Percentiles rank a stretch among this genome's conserved stretches.
Conservation (phyloP, 1,140 invertebrate genomes). For the Leptopilina clavipes region DNA sequence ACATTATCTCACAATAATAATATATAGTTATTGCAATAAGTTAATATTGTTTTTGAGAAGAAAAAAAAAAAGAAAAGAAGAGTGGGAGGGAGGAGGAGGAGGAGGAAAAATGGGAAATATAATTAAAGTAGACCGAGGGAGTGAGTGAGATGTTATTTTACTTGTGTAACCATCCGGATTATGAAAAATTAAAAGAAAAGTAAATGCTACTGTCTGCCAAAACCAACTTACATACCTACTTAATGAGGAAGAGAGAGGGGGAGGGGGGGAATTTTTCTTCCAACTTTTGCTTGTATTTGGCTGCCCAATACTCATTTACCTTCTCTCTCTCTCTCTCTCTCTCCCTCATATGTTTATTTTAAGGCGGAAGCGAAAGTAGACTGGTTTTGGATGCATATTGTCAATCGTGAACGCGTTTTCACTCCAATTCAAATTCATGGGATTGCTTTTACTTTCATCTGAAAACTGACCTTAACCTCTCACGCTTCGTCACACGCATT, state of each 20-base stretch:
- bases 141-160: conserved; percentile 29
- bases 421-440: conserved; percentile 15
- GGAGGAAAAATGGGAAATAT: neutral
- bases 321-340: no score
- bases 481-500: neutral
- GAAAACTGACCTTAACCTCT: conserved; percentile 16
- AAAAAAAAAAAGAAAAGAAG: no score
- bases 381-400: conserved; percentile 31
- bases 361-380: conserved; percentile 33
- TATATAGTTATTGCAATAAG: neutral
- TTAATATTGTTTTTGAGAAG: neutral
- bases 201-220: conserved; percentile 30
- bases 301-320: no score
- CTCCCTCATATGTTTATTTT: conserved; percentile 28
- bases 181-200: conserved; percentile 30
- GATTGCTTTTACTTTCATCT: neutral
- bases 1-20: conserved; percentile 5
- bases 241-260: no score
- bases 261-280: neutral
- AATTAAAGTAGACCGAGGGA: neutral
- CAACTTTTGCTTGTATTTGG: neutral
- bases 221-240: neutral
- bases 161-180: conserved; percentile 21
- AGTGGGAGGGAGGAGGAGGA: no score
- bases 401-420: conserved; percentile 10